Evolutionary conservation across 1,140 invertebrate species (phyloP), one percentile per base, ranked within the genome.

Genomic region (silkworm (Bombyx mori)): DNA sequence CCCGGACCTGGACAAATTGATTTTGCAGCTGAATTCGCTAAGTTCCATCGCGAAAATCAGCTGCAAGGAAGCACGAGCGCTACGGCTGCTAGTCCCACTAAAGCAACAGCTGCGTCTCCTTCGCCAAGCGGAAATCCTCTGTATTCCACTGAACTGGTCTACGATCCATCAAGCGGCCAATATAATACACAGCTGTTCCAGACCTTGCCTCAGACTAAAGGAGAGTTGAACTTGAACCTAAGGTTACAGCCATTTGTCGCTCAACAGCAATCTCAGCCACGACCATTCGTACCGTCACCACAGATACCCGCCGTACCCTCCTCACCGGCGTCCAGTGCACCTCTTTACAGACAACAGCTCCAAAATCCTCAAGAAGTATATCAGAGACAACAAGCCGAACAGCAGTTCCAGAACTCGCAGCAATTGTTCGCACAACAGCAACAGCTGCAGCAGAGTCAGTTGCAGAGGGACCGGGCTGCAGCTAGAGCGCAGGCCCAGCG

Each of bases 131-230:
- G 88, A 22, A 89, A 92, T 58, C 91, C 92, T 47, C 88, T 94
- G 61, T 95, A 95, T 79, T 92, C 92, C 52, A 93, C 94, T 18
- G 93, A 95, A 69, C 82, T 95, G 7, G 90, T 95, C 0, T 95
- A 91, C 81, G 93, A 95, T 82, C 94, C 93, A 46, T 73, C 89
- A n/a, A 92, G 91, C 63, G 94, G 94, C 58, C 92, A 93, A 73
- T 95, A 95, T 89, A 93, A 94, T 70, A 94, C 93, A 9, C 92
- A 94, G 61, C 86, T 94, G 42, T 94, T 92, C 86, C 94, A 95
- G 81, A 90, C 90, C 43, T 80, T 95, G 52, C 94, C 94, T 10
- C 93, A 94, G 75, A 91, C 90, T 26, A 89, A 91, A 58, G 93
- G 93, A 59, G 92, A 93, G 61, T 89, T 93, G 66, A 90, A 90